Conservation (phyloP, 2,888 invertebrate genomes). For the Hofmannophila pseudospretella region DNA sequence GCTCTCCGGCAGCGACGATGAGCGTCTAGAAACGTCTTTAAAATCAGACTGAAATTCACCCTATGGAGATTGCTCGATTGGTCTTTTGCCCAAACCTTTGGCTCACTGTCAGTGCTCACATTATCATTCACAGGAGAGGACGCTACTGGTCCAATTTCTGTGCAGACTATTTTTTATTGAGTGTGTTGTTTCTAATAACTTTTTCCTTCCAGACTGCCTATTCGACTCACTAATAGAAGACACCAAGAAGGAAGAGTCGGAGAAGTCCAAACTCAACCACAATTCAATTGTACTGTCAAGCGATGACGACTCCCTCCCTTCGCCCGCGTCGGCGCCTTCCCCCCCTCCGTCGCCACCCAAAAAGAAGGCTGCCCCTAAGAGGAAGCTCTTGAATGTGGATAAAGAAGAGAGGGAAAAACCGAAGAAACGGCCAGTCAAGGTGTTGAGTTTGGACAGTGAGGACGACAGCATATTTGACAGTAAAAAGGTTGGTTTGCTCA, state of each 20-base stretch:
- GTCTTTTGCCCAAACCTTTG: too few relatives aligned
- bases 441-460: conserved; percentile 50
- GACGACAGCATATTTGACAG: conserved; percentile 71
- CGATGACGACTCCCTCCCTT: conserved; percentile 35
- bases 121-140: too few relatives aligned
- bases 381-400: conserved; percentile 41
- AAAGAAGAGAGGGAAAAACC: conserved; percentile 46
- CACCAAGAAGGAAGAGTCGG: conserved; percentile 49
- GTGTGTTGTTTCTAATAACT: too few relatives aligned
- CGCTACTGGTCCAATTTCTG: too few relatives aligned
- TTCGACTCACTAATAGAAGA: conserved; percentile 73
- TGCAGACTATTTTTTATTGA: too few relatives aligned
- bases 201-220: conserved; percentile 51
- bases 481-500: conserved; percentile 60
- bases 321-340: conserved; percentile 8
- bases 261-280: conserved; percentile 22
- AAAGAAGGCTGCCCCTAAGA: conserved; percentile 54
- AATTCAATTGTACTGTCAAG: conserved; percentile 36
- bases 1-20: too few relatives aligned
- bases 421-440: conserved; percentile 60
- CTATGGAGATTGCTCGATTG: too few relatives aligned
- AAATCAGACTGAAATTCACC: too few relatives aligned
- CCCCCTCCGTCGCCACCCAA: conserved; percentile 38
- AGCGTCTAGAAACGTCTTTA: too few relatives aligned
- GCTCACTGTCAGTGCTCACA: too few relatives aligned